Base-by-base conservation (phyloP, 2,113 vertebrate genomes). In the Ornithorhynchus anatinus region DNA sequence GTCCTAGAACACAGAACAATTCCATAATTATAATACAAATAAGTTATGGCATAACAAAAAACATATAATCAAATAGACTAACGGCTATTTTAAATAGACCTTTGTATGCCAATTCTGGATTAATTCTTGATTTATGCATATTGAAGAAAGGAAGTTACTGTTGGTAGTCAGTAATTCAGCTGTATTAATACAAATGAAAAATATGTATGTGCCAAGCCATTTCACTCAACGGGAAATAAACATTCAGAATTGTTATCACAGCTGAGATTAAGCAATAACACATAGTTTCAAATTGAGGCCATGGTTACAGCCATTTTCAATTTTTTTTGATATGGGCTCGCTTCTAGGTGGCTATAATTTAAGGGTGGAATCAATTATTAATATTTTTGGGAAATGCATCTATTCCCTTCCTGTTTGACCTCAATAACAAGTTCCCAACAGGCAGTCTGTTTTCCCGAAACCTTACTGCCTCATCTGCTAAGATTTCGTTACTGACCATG, bases 361-460 rank as follows among this genome's bases (percentile, higher is more conserved):
- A 79, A 72, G 47, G 32, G 56, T 47, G 63, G 11, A 5, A 53
- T 61, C 56, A 82, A 76, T 86, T 79, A 83, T 81, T 84, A 71
- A 72, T 77, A 74, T 66, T 75, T 87, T 58, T 75, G 47, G 51
- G 59, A 83, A 87, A 81, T 74, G 43, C 44, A 43, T 57, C 68
- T 52, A 67, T 20, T 75, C 44, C 23, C 27, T 60, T 79, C 6
- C 13, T 37, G 76, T 79, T 64, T 58, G 32, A 36, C 44, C 31
- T 79, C 32, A n/a, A 45, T 63, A 75, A 51, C 35, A 44, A 47
- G 10, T 70, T 16, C 61, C 27, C 23, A 47, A 43, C 35, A 70
- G 39, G 33, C 59, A 75, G 51, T 86, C 54, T 74, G 33, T 71
- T 86, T 84, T 33, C 51, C 52, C 69, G 29, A 36, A 59, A 29